Evolutionary conservation across 2,888 invertebrate species (phyloP).

Genomic region (Pterostichus madidus): DNA sequence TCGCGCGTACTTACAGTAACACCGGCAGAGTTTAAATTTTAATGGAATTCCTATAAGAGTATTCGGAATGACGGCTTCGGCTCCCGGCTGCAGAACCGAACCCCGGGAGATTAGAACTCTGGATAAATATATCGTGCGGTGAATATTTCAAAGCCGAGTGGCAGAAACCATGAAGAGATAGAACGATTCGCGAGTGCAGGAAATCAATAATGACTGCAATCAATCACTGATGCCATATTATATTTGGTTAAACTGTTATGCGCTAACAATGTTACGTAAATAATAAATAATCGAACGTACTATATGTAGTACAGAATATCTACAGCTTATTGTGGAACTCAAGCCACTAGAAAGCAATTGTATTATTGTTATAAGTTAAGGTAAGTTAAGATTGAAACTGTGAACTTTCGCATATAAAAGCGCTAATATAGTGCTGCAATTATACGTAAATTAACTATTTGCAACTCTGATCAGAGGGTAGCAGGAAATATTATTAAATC

Average conservation of each 20-base stretch:
- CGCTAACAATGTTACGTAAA: too few relatives aligned
- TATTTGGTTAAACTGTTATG: neutral
- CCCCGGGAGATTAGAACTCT: slow-evolving; percentile 50
- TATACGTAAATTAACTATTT: too few relatives aligned
- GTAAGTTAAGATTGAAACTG: too few relatives aligned
- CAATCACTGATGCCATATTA: neutral
- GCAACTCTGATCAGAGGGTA: too few relatives aligned
- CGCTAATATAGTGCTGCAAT: too few relatives aligned
- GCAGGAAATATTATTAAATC: too few relatives aligned
- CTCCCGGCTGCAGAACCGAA: neutral
- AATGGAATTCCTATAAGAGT: slow-evolving; percentile 58
- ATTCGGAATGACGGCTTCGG: slow-evolving; percentile 33
- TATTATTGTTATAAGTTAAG: neutral
- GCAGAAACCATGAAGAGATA: neutral
- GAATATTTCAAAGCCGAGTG: slow-evolving; percentile 32
- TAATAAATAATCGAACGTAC: too few relatives aligned
- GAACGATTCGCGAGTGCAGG: neutral
- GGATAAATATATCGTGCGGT: slow-evolving; percentile 55
- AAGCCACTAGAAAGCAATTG: neutral
- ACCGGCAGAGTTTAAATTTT: slow-evolving; percentile 53
- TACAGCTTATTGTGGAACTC: neutral
- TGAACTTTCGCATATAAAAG: too few relatives aligned
- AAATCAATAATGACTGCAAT: slow-evolving; percentile 20
- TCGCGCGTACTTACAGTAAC: slow-evolving; percentile 49
- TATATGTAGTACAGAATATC: neutral